These are phyloP conservation scores for Choristoneura rosaceana DNA, from an alignment of 2,888 invertebrate species.

Conservation along the genomic window DNA sequence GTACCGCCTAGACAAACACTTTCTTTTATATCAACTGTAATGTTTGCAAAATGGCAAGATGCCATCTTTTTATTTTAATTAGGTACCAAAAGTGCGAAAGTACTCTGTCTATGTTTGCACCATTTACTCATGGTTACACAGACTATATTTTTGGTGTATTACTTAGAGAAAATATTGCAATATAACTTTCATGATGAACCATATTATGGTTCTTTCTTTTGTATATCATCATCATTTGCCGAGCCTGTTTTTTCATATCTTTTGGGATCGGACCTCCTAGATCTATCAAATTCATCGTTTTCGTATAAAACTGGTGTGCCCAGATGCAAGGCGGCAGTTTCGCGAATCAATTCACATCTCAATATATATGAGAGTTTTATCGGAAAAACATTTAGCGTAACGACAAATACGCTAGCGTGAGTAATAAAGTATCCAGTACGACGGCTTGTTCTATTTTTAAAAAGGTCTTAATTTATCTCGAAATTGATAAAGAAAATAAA, in stretches of 20 bases:
- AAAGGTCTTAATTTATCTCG: too few species aligned
- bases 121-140: background rate
- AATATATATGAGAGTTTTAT: slow-evolving; percentile 5
- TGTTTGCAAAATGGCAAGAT: slow-evolving; percentile 1
- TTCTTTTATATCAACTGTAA: slow-evolving; percentile 1
- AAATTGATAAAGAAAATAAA: too few species aligned
- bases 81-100: background rate
- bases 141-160: background rate
- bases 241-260: too few species aligned
- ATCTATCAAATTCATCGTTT: too few species aligned
- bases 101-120: background rate
- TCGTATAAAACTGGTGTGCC: background rate
- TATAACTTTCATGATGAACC: too few species aligned
- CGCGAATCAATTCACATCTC: slow-evolving; percentile 14
- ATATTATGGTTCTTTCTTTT: too few species aligned
- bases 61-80: slow-evolving; percentile 6
- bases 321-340: slow-evolving; percentile 7
- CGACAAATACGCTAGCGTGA: slow-evolving; percentile 4
- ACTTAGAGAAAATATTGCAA: too few species aligned
- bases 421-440: background rate
- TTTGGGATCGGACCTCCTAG: too few species aligned
- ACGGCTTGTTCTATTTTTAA: background rate
- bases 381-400: background rate
- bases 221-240: too few species aligned
- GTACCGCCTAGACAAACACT: slow-evolving; percentile 2